These are phyloP conservation scores for Laticauda colubrina DNA, from an alignment of 2,113 vertebrate genomes.

Conservation along the genomic window DNA sequence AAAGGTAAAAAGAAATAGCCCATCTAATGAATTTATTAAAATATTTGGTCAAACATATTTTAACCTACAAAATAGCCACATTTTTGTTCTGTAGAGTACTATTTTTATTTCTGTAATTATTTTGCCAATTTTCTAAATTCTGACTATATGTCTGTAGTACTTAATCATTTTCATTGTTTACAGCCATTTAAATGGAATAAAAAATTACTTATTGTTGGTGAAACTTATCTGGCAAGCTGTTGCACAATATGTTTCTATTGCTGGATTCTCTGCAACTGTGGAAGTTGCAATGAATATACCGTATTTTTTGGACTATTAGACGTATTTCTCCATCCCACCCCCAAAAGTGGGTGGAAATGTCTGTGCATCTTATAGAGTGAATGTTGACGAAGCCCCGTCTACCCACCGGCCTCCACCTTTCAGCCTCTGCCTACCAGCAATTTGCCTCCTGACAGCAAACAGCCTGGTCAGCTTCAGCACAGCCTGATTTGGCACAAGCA, in stretches of 20 bases:
- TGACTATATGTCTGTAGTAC: conserved; percentile 68
- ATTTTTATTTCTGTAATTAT: conserved; percentile 28
- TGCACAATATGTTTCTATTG: conserved; percentile 72
- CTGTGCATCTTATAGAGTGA: too few species aligned
- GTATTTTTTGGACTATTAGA: too few species aligned
- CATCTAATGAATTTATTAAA: neutral
- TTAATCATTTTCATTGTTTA: conserved; percentile 77
- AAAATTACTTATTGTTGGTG: conserved; percentile 76
- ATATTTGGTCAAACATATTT: conserved; percentile 19
- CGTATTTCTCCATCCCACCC: too few species aligned
- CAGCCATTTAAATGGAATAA: conserved; percentile 75
- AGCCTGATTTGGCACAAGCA: too few species aligned
- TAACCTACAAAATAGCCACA: conserved; percentile 44
- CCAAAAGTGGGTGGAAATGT: too few species aligned
- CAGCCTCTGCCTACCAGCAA: too few species aligned
- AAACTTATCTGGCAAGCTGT: conserved; percentile 73
- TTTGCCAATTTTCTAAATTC: conserved; percentile 61
- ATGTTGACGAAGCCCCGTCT: too few species aligned
- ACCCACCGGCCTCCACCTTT: too few species aligned
- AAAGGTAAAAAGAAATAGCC: neutral
- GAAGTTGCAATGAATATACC: conserved; percentile 52
- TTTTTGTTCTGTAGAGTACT: conserved; percentile 37
- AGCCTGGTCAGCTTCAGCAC: too few species aligned
- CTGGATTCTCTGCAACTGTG: conserved; percentile 55
- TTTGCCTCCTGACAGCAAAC: too few species aligned